Percentiles rank a stretch among this genome's conserved stretches.
These are phyloP conservation scores for Cyrtorhinus lividipennis DNA, from an alignment of 1,140 invertebrate species.

Conservation along the genomic window DNA sequence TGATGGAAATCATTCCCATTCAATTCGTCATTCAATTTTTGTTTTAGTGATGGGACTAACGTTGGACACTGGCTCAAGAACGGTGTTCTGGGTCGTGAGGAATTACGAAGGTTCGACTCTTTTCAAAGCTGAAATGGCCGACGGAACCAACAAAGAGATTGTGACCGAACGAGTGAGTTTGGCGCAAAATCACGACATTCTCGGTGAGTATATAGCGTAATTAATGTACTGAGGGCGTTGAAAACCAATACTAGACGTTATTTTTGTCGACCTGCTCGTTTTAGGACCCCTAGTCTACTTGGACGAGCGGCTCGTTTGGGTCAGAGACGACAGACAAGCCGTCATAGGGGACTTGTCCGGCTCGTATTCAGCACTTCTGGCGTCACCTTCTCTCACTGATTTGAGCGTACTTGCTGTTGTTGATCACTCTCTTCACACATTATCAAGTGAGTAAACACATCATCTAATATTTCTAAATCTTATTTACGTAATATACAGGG, in stretches of 20 bases:
- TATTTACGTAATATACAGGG: background rate
- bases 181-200: slow-evolving; percentile 36
- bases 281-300: slow-evolving; percentile 56
- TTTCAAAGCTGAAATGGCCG: slow-evolving; percentile 47
- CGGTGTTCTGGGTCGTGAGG: slow-evolving; percentile 64
- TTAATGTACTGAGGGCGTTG: background rate
- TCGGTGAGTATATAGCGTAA: slow-evolving; percentile 30
- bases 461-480: background rate
- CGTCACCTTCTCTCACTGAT: slow-evolving; percentile 41
- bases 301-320: slow-evolving; percentile 61
- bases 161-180: slow-evolving; percentile 32
- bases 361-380: slow-evolving; percentile 56
- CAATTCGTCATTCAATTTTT: too few relatives aligned
- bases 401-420: slow-evolving; percentile 55
- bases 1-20: too few relatives aligned
- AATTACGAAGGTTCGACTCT: slow-evolving; percentile 58
- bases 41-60: slow-evolving; percentile 62
- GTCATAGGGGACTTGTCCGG: slow-evolving; percentile 63
- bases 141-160: slow-evolving; percentile 32
- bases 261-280: background rate
- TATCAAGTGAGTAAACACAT: slow-evolving; percentile 31
- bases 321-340: slow-evolving; percentile 56
- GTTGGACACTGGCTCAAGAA: slow-evolving; percentile 53
- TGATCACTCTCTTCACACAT: slow-evolving; percentile 47
- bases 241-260: slow-evolving; percentile 2